Evolutionary conservation across 1,140 invertebrate species (phyloP).

Genomic region (Danaus plexippus): DNA sequence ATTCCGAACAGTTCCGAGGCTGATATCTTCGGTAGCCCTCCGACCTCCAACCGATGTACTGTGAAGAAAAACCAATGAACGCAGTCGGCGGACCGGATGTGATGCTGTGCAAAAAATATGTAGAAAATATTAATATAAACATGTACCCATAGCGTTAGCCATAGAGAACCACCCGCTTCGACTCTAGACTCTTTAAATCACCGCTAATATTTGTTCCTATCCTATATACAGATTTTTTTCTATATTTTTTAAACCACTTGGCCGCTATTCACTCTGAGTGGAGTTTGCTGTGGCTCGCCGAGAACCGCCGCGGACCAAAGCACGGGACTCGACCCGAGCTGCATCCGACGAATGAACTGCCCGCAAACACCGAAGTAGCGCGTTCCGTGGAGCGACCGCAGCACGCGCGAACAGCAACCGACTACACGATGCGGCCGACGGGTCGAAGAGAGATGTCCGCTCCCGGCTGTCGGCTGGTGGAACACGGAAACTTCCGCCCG

Average conservation of each 20-base stretch:
- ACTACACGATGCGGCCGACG: constrained; percentile 4
- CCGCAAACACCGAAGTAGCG: neutral
- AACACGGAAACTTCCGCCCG: constrained; percentile 62
- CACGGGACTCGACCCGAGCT: constrained; percentile 16
- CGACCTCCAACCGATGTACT: neutral
- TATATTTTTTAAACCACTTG: constrained; percentile 30
- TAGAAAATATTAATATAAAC: constrained; percentile 6
- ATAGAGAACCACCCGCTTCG: constrained; percentile 2
- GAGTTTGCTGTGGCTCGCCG: neutral
- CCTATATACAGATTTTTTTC: constrained; percentile 39
- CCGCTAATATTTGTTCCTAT: constrained; percentile 39
- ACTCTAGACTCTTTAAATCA: constrained; percentile 17
- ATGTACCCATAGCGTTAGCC: constrained; percentile 8
- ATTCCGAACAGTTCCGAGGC: too few relatives aligned
- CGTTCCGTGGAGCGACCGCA: neutral
- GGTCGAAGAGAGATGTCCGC: neutral
- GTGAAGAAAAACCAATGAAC: neutral
- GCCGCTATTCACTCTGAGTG: constrained; percentile 28
- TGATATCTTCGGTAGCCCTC: neutral
- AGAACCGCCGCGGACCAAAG: constrained; percentile 7
- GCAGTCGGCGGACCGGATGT: neutral
- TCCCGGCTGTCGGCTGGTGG: constrained; percentile 43
- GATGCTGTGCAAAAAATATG: constrained; percentile 1
- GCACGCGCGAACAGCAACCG: too few relatives aligned
- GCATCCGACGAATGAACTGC: constrained; percentile 15